Percentiles rank a stretch among this genome's conserved stretches.
Conservation (phyloP, 92 coral and sea anemone species). For the Heteractis magnifica region DNA sequence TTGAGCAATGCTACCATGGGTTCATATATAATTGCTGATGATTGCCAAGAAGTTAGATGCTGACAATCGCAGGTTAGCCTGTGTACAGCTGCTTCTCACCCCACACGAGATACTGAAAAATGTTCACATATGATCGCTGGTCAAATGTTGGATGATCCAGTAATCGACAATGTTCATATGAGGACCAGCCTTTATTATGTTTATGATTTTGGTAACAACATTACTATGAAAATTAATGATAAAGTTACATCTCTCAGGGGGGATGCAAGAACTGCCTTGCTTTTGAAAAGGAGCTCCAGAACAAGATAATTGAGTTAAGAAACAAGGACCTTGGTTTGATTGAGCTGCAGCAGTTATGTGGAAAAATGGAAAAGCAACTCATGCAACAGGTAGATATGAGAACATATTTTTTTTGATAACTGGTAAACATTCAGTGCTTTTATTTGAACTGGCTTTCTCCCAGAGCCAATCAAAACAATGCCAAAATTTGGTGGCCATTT, state of each 20-base stretch:
- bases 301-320: slow-evolving; percentile 70
- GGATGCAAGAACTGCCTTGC: slow-evolving; percentile 77
- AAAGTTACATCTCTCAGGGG: slow-evolving; percentile 41
- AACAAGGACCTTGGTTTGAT: slow-evolving; percentile 68
- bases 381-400: slow-evolving; percentile 69
- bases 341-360: slow-evolving; percentile 82
- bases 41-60: no score
- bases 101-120: no score
- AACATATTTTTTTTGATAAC: background rate
- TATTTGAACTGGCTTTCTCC: background rate
- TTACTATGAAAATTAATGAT: background rate
- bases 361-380: slow-evolving; percentile 93
- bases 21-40: no score
- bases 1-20: no score
- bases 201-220: background rate
- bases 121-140: no score
- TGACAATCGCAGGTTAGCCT: no score
- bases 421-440: background rate
- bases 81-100: no score
- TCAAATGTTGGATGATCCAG: no score
- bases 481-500: background rate
- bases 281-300: slow-evolving; percentile 80
- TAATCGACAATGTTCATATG: no score
- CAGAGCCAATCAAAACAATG: background rate
- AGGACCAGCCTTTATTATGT: no score